Base-by-base conservation (phyloP, 2,888 invertebrate species). In the Brenthis hecate region DNA sequence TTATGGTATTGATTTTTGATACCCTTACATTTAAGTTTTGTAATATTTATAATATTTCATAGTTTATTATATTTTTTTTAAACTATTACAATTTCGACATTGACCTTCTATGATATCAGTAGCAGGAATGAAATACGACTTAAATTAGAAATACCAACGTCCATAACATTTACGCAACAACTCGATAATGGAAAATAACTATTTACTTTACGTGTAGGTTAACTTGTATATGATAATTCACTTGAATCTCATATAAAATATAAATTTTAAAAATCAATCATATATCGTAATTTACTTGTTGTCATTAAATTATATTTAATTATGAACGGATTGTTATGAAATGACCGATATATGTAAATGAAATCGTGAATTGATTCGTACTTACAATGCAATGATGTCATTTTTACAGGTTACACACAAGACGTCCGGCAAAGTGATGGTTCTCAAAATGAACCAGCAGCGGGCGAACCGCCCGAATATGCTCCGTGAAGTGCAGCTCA, bases 401-500 rank as follows among this genome's bases (percentile, higher is more conserved):
- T 60, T 13, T 48, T 72, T 71, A 56, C 94, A 98, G 97, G 98
- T 98, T 86, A 98, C 97, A 75, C 98, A 99, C 93, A 96, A 96
- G 87, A 96, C 96, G 77, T 98, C 98, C 67, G 97, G 97, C 80
- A 96, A 98, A 87, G 97, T 98, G 84, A 99, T 99, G 98, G 99
- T 98, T 88, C 95, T 99, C 83, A 99, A 99, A 93, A 98, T 97
- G 97, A 98, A 99, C 94, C 96, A 98, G 90, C 96, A 97, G 85
- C 95, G 97, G 74, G 97, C 98, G 79, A 98, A 99, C 94, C 95
- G 98, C 82, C 97, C 97, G 79, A 98, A 98, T 93, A 99, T 99
- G 97, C 94, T 99, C 81, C 97, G 98, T 84, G 99, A 99, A 93
- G 98, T 98, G 76, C 98, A 99, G 93, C 95, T 99, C 80, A 98